Evolutionary conservation across 2,113 vertebrate species (phyloP), one percentile per base, ranked within the genome.

Genomic region (Solea solea): DNA sequence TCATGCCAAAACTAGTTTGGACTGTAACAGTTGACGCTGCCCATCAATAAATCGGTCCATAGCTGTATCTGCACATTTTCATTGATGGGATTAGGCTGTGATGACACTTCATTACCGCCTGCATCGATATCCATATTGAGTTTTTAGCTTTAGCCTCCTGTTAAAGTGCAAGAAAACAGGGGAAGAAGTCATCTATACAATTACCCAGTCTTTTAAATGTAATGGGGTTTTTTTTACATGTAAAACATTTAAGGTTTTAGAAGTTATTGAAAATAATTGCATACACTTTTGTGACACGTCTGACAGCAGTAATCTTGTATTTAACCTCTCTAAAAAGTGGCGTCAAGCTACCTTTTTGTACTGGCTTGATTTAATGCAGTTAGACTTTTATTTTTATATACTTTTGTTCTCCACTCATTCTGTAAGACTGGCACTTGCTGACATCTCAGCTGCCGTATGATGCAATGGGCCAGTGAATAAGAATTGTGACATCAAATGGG

Each of bases 1-100:
- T 64, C 83, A 78, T 80, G 82, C 74, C 88, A 81, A 70, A 69
- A 76, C 84, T 89, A 25, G 86, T 90, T 89, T 72, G 57, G 52
- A 57, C 28, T 53, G 13, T 13, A 72, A 42, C 62, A 80, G 76
- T 21, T 90, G 85, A 89, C 58, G 84, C 61, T 41, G 46, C 71
- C 55, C 45, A 28, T 71, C 80, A 86, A 87, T 84, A 87, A 84
- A 86, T 81, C 56, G 56, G 59, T 57, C 42, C 34, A 6, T 16
- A 64, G 71, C 48, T 68, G 15, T 74, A 72, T 80, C 58, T 65
- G 40, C 61, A 69, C 48, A 76, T 60, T 74, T 69, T 70, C 49
- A 53, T 69, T 60, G 53, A 79, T 78, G 74, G 64, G 42, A 89
- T 82, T 77, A 85, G 69, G 58, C 69, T 12, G 27, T 83, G 46